Base-by-base conservation (phyloP, 2,888 invertebrate genomes). In the Chymomyza caudatula region DNA sequence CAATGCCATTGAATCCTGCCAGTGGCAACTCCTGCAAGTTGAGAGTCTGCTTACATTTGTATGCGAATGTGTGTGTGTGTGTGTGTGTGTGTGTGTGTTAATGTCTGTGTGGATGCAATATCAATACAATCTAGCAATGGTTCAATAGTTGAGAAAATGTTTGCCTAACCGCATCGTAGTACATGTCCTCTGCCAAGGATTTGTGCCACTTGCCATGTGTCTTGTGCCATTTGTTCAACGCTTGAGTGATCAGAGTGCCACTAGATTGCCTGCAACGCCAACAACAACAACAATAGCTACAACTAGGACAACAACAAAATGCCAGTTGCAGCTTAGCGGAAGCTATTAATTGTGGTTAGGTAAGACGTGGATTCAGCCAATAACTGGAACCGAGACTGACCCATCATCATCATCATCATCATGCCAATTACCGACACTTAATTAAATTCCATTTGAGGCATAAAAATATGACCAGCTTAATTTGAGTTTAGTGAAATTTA, bases 61-160 rank as follows among this genome's bases (percentile, higher is more conserved):
- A 54, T 29, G 4, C 4, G 17, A 25, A 29, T 54, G 23, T 70
- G 69, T 69, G 60, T 43, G 49, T 42, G 49, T 61, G 55, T 57
- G 58, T 60, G 57, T 64, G 72, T 63, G n/a, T 20, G 52, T 20
- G 52, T 22, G 3, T 52, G 23, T 11, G 52, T 55, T 2, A 37
- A 19, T 42, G 37, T 55, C 54, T 25, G 4, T 51, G 51, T 51
- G 17, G 5, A 20, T 15, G 71, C 71, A 73, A 67, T 74, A 80
- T 79, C 83, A 82, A 83, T 82, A 79, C 80, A 78, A 82, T 75
- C 71, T 76, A 65, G 85, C 78, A 82, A 73, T 78, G 80, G 83
- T 83, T 82, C 83, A 85, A 85, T 82, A 71, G 83, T 78, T 82
- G 85, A 72, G 73, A 85, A 85, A 83, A 83, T 80, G 82, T 83